phyloP scores from a whole-genome alignment of 2,113 vertebrate species.

The Hymenochirus boettgeri region DNA sequence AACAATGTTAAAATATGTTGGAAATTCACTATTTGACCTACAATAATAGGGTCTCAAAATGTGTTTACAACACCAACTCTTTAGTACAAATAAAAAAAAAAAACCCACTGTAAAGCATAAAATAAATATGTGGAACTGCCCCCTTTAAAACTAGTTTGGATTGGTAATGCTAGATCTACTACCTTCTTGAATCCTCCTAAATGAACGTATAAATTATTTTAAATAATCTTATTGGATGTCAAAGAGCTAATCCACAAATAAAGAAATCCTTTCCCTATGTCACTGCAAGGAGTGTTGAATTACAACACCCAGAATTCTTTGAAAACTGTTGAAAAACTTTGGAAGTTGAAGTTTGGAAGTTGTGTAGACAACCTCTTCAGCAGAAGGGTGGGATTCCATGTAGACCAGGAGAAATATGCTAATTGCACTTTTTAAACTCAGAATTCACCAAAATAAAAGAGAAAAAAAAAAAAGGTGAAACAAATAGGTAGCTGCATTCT shows the following conservation, averaged over 20 bases:
- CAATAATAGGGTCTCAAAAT: no score
- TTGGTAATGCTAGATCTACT: conserved; percentile 56
- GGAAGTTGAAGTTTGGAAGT: not conserved
- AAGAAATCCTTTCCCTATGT: no score
- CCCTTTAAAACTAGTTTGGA: conserved; percentile 51
- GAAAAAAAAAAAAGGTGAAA: conserved; percentile 51
- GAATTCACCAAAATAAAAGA: conserved; percentile 39
- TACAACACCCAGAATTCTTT: not conserved
- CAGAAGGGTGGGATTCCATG: conserved; percentile 56
- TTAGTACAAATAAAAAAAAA: not conserved
- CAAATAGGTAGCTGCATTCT: conserved; percentile 4
- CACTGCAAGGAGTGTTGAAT: no score
- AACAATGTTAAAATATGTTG: no score
- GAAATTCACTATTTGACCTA: no score
- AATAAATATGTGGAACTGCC: conserved; percentile 15
- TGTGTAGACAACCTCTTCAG: conserved; percentile 26
- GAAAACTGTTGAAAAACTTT: not conserved
- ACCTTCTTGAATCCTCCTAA: conserved; percentile 53
- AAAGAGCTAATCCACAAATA: no score
- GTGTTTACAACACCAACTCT: no score
- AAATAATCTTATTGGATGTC: conserved; percentile 35
- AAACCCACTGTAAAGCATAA: not conserved
- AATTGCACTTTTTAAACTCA: conserved; percentile 93
- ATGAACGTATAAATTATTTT: conserved; percentile 49
- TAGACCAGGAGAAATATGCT: conserved; percentile 65